Evolutionary conservation across 2,797 vertebrate species (phyloP), one percentile per base, ranked within the genome.

Genomic region (Aldrovandia affinis): DNA sequence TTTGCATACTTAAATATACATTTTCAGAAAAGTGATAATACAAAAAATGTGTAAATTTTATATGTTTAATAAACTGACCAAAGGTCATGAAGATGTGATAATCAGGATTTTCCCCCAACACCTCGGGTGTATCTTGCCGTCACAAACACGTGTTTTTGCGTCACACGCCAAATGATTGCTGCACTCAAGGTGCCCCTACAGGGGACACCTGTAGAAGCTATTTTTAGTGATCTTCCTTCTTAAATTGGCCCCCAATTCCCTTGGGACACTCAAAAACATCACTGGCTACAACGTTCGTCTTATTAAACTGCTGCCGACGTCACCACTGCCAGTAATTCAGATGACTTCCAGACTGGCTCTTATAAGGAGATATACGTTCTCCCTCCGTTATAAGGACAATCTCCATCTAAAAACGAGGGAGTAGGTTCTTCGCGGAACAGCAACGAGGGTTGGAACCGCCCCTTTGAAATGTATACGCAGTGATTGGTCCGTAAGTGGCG

Each of bases 311-410:
- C 36, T 82, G 89, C 91, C 95, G 95, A 96, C 95, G 96, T 94
- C 90, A 52, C 1, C 88, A 59, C 90, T 96, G 95, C 96, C 96
- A 94, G 96, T 95, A 96, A 96, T 90, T 96, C 96, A 96, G 94
- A 95, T 96, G 95, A 96, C 93, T 96, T 96, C 94, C 94, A 95
- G 94, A 42, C 88, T 85, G 50, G 94, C 95, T 95, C 88, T 95
- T 95, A 89, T 95, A 85, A 78, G 1, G 2, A 84, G 1, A 0
- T 0, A 3, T 0, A 0, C 15, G 2, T 22, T 82, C 93, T 83
- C 96, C 95, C 92, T 39, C 91, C 80, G 89, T 0, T 1, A 30
- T 12, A 7, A 0, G 1, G 14, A 0, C 0, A 2, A 28, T 2
- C 2, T 39, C 30, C 4, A 0, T 0, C 39, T 1, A 4, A 0